phyloP scores from a whole-genome alignment of 2,888 invertebrate species.

The Epistrophe eligans region DNA sequence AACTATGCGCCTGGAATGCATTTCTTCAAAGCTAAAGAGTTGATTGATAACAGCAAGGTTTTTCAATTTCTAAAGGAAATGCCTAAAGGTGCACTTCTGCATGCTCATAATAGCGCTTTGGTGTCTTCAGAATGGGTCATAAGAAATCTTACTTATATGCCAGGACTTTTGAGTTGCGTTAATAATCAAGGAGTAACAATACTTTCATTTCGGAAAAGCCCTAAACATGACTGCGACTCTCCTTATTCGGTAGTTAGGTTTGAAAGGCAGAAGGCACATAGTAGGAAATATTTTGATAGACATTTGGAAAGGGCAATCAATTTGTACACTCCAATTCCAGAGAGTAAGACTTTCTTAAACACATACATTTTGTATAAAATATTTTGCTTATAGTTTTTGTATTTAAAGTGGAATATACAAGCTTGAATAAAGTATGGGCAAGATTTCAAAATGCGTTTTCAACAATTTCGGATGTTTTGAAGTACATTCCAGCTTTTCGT shows the following conservation, averaged over 20 bases:
- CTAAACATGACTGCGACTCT: conserved; percentile 78
- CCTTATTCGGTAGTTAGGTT: conserved; percentile 79
- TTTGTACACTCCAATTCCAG: conserved; percentile 85
- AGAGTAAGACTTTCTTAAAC: conserved; percentile 78
- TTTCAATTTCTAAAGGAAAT: conserved; percentile 85
- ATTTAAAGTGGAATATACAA: conserved; percentile 80
- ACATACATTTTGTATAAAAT: neutral
- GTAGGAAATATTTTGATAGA: conserved; percentile 84
- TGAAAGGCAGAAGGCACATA: conserved; percentile 82
- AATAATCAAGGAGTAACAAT: conserved; percentile 63
- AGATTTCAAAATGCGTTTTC: conserved; percentile 85
- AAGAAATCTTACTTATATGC: conserved; percentile 85
- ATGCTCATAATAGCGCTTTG: conserved; percentile 85
- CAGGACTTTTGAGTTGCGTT: conserved; percentile 80
- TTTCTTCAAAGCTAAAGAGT: conserved; percentile 85
- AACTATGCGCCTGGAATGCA: conserved; percentile 85
- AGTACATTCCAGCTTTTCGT: conserved; percentile 85
- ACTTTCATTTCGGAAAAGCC: conserved; percentile 41
- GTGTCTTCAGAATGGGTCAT: conserved; percentile 85
- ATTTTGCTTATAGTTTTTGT: neutral
- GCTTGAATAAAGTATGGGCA: conserved; percentile 84
- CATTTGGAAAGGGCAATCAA: conserved; percentile 86
- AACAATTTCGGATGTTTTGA: conserved; percentile 84
- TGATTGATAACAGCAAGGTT: conserved; percentile 85
- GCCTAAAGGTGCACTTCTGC: conserved; percentile 86